phyloP scores from a whole-genome alignment of 2,888 invertebrate genomes.

The Mesopsocus fuscifrons region DNA sequence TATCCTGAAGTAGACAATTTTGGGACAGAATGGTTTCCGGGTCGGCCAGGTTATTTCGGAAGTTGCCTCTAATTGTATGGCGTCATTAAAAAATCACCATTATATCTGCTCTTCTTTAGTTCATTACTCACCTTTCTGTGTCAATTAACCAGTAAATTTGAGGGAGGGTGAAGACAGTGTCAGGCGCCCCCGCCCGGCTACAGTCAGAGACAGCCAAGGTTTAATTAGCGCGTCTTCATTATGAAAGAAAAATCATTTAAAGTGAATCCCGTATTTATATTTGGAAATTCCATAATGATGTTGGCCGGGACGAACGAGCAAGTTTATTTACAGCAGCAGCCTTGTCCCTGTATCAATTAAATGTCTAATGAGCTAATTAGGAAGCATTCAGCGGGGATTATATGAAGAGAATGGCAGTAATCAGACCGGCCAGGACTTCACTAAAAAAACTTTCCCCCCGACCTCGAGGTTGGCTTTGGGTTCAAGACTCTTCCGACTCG shows the following conservation, averaged over 20 bases:
- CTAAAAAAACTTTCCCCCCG: not conserved
- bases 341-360: conserved; percentile 6
- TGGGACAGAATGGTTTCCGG: too few species aligned
- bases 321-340: conserved; percentile 9
- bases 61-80: too few species aligned
- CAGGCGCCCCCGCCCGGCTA: not conserved
- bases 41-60: too few species aligned
- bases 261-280: conserved; percentile 10
- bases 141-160: not conserved
- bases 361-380: conserved; percentile 9
- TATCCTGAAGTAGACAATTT: too few species aligned
- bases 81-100: too few species aligned
- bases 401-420: conserved; percentile 6
- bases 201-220: not conserved
- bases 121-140: not conserved
- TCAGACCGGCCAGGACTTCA: not conserved
- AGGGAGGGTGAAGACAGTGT: not conserved
- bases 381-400: conserved; percentile 9
- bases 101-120: not conserved
- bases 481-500: too few species aligned
- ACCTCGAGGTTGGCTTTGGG: not conserved
- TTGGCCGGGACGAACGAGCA: conserved; percentile 6
- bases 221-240: conserved; percentile 8
- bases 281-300: conserved; percentile 10
- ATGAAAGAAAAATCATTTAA: conserved; percentile 9